These are phyloP conservation scores for Eretmocerus hayati DNA, from an alignment of 2,888 invertebrate species.

Conservation along the genomic window DNA sequence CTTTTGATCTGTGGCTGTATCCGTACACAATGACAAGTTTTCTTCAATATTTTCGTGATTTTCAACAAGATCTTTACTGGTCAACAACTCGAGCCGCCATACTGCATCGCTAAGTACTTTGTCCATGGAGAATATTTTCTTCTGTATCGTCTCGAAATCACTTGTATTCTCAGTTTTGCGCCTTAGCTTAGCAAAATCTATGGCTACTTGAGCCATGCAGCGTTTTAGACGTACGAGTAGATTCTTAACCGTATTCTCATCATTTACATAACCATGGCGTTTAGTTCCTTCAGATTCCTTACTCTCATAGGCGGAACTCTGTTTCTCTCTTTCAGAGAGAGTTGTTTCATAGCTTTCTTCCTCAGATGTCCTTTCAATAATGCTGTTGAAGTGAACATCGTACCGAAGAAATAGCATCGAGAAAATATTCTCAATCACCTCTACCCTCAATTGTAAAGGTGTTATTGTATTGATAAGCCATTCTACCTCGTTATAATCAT, in stretches of 20 bases:
- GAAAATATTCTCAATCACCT: conserved; percentile 68
- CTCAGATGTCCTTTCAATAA: conserved; percentile 39
- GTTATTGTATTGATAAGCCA: conserved; percentile 27
- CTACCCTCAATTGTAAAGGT: conserved; percentile 40
- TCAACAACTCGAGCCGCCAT: conserved; percentile 68
- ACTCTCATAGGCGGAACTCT: conserved; percentile 29
- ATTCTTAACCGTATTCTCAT: conserved; percentile 54
- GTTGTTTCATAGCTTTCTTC: conserved; percentile 51
- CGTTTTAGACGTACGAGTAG: conserved; percentile 54
- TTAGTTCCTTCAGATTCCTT: conserved; percentile 39
- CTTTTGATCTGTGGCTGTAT: conserved; percentile 24
- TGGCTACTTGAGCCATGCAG: conserved; percentile 39
- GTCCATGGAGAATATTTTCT: conserved; percentile 31
- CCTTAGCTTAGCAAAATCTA: conserved; percentile 17
- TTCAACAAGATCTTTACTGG: conserved; percentile 51
- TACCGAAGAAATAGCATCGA: conserved; percentile 61
- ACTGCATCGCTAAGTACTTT: conserved; percentile 48
- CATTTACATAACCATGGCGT: conserved; percentile 52
- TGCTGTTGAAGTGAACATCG: conserved; percentile 51
- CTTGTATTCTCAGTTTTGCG: conserved; percentile 19
- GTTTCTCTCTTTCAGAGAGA: conserved; percentile 48
- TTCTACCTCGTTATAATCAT: conserved; percentile 29
- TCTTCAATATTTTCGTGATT: conserved; percentile 42
- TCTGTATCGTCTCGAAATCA: conserved; percentile 18
- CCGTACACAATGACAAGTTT: neutral